Base-by-base conservation (phyloP, 2,113 vertebrate species). In the Syngnathus typhle region DNA sequence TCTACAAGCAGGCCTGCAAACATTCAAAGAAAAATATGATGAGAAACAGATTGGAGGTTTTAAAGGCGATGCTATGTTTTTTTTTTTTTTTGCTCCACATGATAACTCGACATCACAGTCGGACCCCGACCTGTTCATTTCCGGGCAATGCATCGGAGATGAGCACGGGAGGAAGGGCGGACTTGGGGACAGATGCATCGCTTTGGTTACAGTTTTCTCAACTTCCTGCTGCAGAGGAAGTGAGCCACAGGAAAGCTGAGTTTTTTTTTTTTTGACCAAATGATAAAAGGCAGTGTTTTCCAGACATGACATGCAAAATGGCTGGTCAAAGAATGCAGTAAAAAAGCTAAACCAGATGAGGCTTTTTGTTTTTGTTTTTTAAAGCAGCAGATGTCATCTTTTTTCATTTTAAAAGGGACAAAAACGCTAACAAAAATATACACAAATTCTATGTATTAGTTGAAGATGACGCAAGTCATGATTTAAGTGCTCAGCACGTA, bases 101-200 rank as follows among this genome's bases (percentile, higher is more conserved):
- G 1, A 60, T 84, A 82, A 87, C 81, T 85, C 85, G 68, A 82
- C 76, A 69, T 82, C 82, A 84, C 73, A 70, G 73, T 76, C 73
- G 65, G 73, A 47, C 73, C 43, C 62, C 39, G 84, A 75, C 82
- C 82, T 85, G 88, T 82, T 86, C 77, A 87, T 88, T 87, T 85
- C 75, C 69, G 73, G 82, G 81, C 83, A 84, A 85, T 55, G 55
- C 72, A 82, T 86, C 81, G 87, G 81, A 86, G 81, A 70, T 83
- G 60, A 62, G 44, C 54, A 58, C 70, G 15, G 47, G 69, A 60
- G 54, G n/a, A 65, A 27, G 23, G 44, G 43, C 27, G 37, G 43
- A 64, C 41, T 16, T 2, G 43, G 37, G 64, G 51, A 32, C 7
- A 38, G 9, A 61, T 61, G 3, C 0, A 12, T 51, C 58, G 69